These are phyloP conservation scores for Channa striata DNA, from an alignment of 2,797 vertebrate genomes.

Conservation along the genomic window DNA sequence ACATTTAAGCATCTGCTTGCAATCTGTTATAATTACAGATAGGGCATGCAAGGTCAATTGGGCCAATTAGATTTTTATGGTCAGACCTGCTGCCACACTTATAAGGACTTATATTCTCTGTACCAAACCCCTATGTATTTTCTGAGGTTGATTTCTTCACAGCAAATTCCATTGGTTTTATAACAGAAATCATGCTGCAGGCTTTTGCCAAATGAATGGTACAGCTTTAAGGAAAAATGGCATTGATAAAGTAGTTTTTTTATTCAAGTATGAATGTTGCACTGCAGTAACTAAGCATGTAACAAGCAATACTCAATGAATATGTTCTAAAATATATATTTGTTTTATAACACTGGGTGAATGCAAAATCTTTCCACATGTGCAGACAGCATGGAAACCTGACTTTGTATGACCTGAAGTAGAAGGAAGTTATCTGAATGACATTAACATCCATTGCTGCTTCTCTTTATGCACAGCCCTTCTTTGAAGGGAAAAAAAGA, in stretches of 20 bases:
- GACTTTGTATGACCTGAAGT: neutral
- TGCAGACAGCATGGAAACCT: slow-evolving; percentile 11
- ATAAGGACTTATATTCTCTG: slow-evolving; percentile 69
- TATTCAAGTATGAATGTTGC: slow-evolving; percentile 36
- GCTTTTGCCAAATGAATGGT: slow-evolving; percentile 49
- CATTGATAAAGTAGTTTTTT: slow-evolving; percentile 48
- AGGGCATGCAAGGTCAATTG: slow-evolving; percentile 94
- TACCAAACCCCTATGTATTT: slow-evolving; percentile 44
- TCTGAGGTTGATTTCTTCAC: slow-evolving; percentile 81
- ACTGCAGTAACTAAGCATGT: neutral
- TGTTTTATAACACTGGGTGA: neutral
- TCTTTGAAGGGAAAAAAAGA: slow-evolving; percentile 42
- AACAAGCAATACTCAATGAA: too few species aligned
- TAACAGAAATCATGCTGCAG: slow-evolving; percentile 79
- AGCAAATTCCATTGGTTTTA: slow-evolving; percentile 88
- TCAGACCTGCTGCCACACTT: slow-evolving; percentile 88
- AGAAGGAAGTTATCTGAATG: slow-evolving; percentile 20
- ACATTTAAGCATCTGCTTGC: slow-evolving; percentile 94
- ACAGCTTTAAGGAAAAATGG: slow-evolving; percentile 49
- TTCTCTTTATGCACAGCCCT: slow-evolving; percentile 5
- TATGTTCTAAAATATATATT: neutral
- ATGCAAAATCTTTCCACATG: slow-evolving; percentile 13
- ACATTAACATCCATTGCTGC: slow-evolving; percentile 24
- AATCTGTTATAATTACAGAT: slow-evolving; percentile 94
- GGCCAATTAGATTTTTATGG: slow-evolving; percentile 92